phyloP scores from a whole-genome alignment of 1,140 invertebrate species.

The Galleria mellonella region DNA sequence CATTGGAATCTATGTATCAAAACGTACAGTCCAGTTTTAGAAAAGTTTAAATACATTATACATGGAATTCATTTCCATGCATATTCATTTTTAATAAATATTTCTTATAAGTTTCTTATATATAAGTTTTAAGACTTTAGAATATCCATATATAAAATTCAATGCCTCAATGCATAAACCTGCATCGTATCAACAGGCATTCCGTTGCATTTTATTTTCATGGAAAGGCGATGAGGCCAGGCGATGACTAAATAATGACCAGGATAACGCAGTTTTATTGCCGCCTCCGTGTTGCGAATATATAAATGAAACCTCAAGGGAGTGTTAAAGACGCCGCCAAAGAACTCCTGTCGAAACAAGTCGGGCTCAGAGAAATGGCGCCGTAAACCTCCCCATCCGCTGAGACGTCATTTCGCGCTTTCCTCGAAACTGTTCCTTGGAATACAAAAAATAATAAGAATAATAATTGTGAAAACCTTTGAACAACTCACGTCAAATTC shows the following conservation, averaged over 20 bases:
- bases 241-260: conserved; percentile 72
- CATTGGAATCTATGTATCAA: too few relatives aligned
- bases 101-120: too few relatives aligned
- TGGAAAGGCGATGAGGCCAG: conserved; percentile 33
- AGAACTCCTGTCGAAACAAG: conserved; percentile 67
- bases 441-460: conserved; percentile 38
- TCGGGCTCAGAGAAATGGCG: conserved; percentile 59
- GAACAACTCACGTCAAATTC: conserved; percentile 6
- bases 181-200: conserved; percentile 40
- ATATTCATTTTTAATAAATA: too few relatives aligned
- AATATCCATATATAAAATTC: too few relatives aligned
- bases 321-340: conserved; percentile 68
- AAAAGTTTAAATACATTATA: too few relatives aligned
- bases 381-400: conserved; percentile 60
- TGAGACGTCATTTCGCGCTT: conserved; percentile 57
- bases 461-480: conserved; percentile 19
- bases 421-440: conserved; percentile 32
- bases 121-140: too few relatives aligned
- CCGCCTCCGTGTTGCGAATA: conserved; percentile 68
- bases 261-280: conserved; percentile 71
- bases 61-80: too few relatives aligned
- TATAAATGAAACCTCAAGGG: conserved; percentile 69
- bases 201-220: conserved; percentile 63
- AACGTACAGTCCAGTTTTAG: too few relatives aligned
- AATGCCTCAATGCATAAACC: conserved; percentile 19